A percentile compares a stretch with the other conserved stretches of the same genome.
These are phyloP conservation scores for Anthophora plumipes DNA, from an alignment of 2,888 invertebrate genomes.

Conservation along the genomic window DNA sequence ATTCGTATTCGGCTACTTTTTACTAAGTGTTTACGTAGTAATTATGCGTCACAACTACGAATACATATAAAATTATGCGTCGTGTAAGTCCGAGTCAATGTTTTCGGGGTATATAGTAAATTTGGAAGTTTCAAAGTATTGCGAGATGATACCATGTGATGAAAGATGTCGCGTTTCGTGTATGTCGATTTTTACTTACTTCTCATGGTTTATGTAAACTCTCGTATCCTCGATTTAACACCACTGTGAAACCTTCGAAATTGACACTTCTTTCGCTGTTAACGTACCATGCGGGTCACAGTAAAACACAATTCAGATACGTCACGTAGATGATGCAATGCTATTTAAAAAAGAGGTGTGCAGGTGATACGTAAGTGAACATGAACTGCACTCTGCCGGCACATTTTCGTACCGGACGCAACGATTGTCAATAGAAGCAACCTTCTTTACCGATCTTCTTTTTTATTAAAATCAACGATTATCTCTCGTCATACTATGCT, in stretches of 20 bases:
- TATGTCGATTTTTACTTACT: conserved; percentile 41
- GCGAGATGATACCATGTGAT: conserved; percentile 5
- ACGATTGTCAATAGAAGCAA: not conserved
- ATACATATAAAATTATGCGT: conserved; percentile 20
- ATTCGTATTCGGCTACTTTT: not conserved
- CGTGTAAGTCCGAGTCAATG: conserved; percentile 66
- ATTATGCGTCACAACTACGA: conserved; percentile 12
- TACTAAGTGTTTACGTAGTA: conserved; percentile 21
- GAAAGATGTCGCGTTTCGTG: conserved; percentile 23
- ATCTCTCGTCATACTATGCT: not conserved
- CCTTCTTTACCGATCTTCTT: conserved; percentile 1
- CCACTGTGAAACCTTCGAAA: conserved; percentile 1
- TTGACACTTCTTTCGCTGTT: conserved; percentile 48
- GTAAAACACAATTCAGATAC: conserved; percentile 64
- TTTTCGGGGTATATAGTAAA: conserved; percentile 63
- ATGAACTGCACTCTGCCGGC: conserved; percentile 6
- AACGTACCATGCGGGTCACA: conserved; percentile 59
- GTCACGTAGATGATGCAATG: conserved; percentile 74
- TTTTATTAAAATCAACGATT: conserved; percentile 24
- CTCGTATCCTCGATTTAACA: conserved; percentile 13
- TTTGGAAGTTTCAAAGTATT: conserved; percentile 40
- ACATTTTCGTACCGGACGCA: not conserved
- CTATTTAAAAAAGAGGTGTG: conserved; percentile 43
- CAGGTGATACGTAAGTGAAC: conserved; percentile 25
- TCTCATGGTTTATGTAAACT: conserved; percentile 30